Percentiles rank a stretch among this genome's conserved stretches.
phyloP scores from a whole-genome alignment of 2,888 invertebrate genomes.

The Gisinianus flammeolus region DNA sequence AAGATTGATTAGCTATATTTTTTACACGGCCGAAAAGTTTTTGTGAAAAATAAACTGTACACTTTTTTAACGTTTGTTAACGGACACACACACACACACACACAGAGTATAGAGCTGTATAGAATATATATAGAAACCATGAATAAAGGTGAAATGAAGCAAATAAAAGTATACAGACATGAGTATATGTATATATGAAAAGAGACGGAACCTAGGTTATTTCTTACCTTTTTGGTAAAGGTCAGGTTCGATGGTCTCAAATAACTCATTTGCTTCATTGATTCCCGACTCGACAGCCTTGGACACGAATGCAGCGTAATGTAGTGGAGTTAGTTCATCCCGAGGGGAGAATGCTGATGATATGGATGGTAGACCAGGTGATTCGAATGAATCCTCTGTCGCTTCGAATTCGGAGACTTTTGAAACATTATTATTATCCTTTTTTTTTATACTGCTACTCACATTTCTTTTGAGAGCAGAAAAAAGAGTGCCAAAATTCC shows the following conservation, averaged over 20 bases:
- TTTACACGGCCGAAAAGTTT: neutral
- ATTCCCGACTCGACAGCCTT: slow-evolving; percentile 74
- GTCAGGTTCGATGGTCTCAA: slow-evolving; percentile 68
- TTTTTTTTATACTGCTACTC: too few species aligned
- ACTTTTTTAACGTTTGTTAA: neutral
- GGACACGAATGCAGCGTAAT: slow-evolving; percentile 64
- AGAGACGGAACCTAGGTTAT: neutral
- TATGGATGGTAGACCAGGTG: neutral
- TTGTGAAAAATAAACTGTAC: slow-evolving; percentile 2
- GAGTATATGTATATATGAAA: neutral
- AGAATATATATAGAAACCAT: neutral
- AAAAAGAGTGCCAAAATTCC: too few species aligned
- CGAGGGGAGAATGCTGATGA: neutral
- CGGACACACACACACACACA: neutral
- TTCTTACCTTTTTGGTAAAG: slow-evolving; percentile 69
- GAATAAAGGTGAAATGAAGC: neutral
- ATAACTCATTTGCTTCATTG: slow-evolving; percentile 71
- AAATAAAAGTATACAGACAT: neutral
- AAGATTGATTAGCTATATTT: too few species aligned
- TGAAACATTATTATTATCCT: neutral
- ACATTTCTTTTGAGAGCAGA: too few species aligned
- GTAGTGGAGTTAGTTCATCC: slow-evolving; percentile 26
- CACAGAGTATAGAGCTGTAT: neutral
- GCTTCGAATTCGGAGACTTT: neutral
- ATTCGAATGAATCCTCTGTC: neutral